These are phyloP conservation scores for Crioceris asparagi DNA, from an alignment of 2,888 invertebrate genomes.

Conservation along the genomic window DNA sequence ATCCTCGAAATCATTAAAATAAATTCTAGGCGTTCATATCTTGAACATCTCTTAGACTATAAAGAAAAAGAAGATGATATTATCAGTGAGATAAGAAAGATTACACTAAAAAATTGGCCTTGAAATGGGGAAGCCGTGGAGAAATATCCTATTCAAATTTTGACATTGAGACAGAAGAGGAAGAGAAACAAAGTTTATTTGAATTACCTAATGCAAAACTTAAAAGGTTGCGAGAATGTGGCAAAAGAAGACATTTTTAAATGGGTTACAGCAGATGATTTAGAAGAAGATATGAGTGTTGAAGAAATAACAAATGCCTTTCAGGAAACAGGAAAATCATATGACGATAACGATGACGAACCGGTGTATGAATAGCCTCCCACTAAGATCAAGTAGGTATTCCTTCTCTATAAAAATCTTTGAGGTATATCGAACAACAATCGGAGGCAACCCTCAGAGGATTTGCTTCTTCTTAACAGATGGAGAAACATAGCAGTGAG, in stretches of 20 bases:
- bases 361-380: not conserved
- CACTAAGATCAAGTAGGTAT: not conserved
- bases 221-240: too few species aligned
- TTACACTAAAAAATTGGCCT: not conserved
- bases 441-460: not conserved
- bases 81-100: not conserved
- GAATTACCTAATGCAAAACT: too few species aligned
- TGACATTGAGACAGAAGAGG: not conserved
- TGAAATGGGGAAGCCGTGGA: not conserved
- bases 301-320: not conserved
- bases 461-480: not conserved
- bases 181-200: too few species aligned
- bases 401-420: not conserved
- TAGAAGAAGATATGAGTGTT: not conserved
- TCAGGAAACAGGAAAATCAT: not conserved
- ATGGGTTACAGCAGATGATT: not conserved
- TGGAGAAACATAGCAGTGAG: not conserved
- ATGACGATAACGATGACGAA: not conserved
- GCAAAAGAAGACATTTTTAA: not conserved
- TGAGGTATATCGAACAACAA: not conserved
- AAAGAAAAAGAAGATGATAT: not conserved
- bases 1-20: not conserved
- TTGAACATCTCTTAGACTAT: not conserved
- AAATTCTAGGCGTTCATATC: not conserved
- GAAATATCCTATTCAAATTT: not conserved